Base-by-base conservation (phyloP, 2,113 vertebrate genomes). In the Vulpes vulpes region DNA sequence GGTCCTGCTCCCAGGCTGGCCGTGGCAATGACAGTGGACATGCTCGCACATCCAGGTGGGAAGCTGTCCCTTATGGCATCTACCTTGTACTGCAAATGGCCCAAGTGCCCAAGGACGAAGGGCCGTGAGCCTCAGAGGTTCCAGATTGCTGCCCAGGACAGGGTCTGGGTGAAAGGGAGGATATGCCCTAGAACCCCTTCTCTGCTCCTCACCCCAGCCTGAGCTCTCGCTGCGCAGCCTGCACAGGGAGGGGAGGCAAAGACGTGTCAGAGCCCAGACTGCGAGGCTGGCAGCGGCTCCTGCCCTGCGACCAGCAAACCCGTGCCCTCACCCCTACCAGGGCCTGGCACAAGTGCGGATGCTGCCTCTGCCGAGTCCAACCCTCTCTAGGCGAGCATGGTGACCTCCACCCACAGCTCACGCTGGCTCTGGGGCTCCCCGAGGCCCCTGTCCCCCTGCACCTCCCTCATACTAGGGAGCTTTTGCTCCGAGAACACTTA, bases 61-160 rank as follows among this genome's bases (percentile, higher is more conserved):
- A 3, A 9, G 22, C 78, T 8, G 14, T 7, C 51, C 51, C 69
- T 53, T 8, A 0, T 2, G 0, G 38, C 76, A 8, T 7, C 8
- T 0, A 5, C 0, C 0, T 1, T 0, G 22, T 11, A 3, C 22
- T 19, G 38, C 27, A 6, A 6, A 9, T 1, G 0, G 38, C 23
- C 69, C 11, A 11, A 11, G 8, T 8, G 1, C 11, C 22, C n/a
- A 2, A 3, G 3, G 10, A n/a, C 3, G 2, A 55, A 20, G 38
- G 64, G 8, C 57, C 4, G 17, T 3, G 35, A 80, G 43, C 53
- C 53, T 19, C 9, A n/a, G 73, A 76, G 38, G 12, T 27, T 49
- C 51, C 8, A n/a, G 79, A 51, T 12, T 11, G 10, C 38, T 9
- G 27, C 19, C 15, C 2, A 25, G 22, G 14, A 20, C 0, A 0